phyloP scores from a whole-genome alignment of 2,888 invertebrate species.

The Panzeria rudis region DNA sequence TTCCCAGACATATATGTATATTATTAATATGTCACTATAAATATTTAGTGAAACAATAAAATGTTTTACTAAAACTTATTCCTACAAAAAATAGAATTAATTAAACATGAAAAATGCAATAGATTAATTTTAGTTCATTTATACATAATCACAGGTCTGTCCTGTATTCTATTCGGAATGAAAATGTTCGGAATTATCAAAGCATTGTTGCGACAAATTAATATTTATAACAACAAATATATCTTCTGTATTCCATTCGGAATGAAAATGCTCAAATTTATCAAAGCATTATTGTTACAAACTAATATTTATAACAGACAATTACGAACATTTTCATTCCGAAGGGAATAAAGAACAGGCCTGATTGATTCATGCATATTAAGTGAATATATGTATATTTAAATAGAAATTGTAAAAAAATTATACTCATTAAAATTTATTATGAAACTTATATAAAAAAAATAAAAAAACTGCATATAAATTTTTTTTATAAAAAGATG shows the following conservation, averaged over 20 bases:
- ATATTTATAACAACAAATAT: too few relatives aligned
- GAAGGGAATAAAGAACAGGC: too few relatives aligned
- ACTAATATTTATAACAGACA: too few relatives aligned
- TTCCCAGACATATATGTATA: background rate
- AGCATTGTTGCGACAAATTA: too few relatives aligned
- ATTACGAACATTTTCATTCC: too few relatives aligned
- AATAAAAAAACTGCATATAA: constrained; percentile 12
- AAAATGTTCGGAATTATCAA: too few relatives aligned
- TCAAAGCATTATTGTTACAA: too few relatives aligned
- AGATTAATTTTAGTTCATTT: background rate
- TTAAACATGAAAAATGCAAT: constrained; percentile 2
- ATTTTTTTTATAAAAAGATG: constrained; percentile 26
- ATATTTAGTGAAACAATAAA: constrained; percentile 2
- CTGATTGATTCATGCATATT: background rate
- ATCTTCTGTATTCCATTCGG: too few relatives aligned
- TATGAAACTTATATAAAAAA: background rate
- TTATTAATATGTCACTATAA: background rate
- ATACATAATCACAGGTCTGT: too few relatives aligned
- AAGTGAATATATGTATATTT: constrained; percentile 6
- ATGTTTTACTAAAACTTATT: background rate
- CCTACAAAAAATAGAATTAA: background rate
- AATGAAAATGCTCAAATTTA: too few relatives aligned
- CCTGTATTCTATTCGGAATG: too few relatives aligned
- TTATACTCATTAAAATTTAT: constrained; percentile 39
- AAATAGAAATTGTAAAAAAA: constrained; percentile 6